Base-by-base conservation (phyloP, 2,888 invertebrate genomes). In the Seladonia tumulorum region DNA sequence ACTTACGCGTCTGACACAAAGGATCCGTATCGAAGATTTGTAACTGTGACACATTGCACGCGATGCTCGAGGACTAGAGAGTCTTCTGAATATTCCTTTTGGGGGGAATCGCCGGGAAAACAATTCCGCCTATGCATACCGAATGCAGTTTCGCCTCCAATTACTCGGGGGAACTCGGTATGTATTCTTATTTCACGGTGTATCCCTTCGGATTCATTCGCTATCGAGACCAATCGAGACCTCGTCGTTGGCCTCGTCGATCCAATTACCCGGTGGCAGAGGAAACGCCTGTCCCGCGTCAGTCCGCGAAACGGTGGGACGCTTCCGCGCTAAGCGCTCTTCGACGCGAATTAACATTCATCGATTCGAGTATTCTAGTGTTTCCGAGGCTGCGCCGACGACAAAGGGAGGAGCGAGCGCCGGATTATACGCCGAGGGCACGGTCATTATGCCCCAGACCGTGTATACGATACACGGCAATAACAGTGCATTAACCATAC, bases 401-500 rank as follows among this genome's bases (percentile, higher is more conserved):
- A 89, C 89, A 90, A 90, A 90, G 90, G 86, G 81, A 86, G 82
- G 81, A 81, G 82, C n/a, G 66, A 66, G 66, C n/a, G n/a, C 63
- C 22, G 87, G 79, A 90, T 90, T 90, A 90, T 88, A 82, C 87
- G 83, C 72, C 86, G 87, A 75, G 39, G 68, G 86, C 81, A 81
- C 84, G 45, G 80, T 81, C 86, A 90, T 90, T 90, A 89, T 79
- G 63, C 49, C 22, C 79, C 79, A 60, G 77, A 57, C 68, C 76
- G 80, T 85, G 90, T 90, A 81, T 84, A 82, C 89, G 90, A 88
- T 91, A 79, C 91, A 75, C 86, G 84, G 85, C 90, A 88, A 90
- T 91, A 92, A 90, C 90, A 88, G 91, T 88, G 89, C 90, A 90
- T 91, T 90, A 90, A 86, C 85, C 85, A 75, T 82, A 72, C 72